Conservation (phyloP, 1,140 invertebrate genomes). For the Pollicipes pollicipes region DNA sequence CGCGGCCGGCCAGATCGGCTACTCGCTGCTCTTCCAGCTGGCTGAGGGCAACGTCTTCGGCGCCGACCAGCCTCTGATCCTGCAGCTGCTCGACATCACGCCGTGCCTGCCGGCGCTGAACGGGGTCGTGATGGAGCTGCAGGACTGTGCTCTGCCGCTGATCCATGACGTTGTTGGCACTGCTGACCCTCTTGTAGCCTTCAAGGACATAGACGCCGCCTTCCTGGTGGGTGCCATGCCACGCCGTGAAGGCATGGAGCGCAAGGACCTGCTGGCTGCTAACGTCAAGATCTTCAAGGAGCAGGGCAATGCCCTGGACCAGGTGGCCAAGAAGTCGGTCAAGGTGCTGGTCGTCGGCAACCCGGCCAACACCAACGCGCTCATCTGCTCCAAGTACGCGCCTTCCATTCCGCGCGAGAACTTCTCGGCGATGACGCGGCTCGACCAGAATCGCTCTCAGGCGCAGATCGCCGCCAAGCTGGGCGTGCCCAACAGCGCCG, state of each 20-base stretch:
- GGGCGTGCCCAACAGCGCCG: constrained; percentile 44
- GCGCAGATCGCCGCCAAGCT: constrained; percentile 22
- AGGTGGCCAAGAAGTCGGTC: constrained; percentile 81
- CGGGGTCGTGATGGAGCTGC: constrained; percentile 93
- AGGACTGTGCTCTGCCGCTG: constrained; percentile 88
- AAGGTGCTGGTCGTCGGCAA: constrained; percentile 97
- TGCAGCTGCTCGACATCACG: constrained; percentile 87
- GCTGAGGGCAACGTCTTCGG: constrained; percentile 96
- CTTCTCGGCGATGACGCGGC: constrained; percentile 92
- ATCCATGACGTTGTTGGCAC: constrained; percentile 69
- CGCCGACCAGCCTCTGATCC: constrained; percentile 61
- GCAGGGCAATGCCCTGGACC: constrained; percentile 72
- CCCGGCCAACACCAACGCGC: constrained; percentile 96
- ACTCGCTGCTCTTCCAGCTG: constrained; percentile 83
- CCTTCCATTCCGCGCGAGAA: constrained; percentile 92
- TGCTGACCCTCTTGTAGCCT: constrained; percentile 67
- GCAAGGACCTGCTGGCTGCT: constrained; percentile 85
- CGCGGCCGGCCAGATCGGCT: constrained; percentile 96
- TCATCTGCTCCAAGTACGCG: constrained; percentile 92
- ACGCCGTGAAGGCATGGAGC: constrained; percentile 93
- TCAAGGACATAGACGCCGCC: constrained; percentile 92
- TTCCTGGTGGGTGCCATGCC: constrained; percentile 98
- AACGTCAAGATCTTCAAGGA: constrained; percentile 98
- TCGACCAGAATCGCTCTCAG: constrained; percentile 90
- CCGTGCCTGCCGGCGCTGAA: constrained; percentile 85